Conservation (phyloP, 1,140 invertebrate genomes). For the Pomacea maculata region DNA sequence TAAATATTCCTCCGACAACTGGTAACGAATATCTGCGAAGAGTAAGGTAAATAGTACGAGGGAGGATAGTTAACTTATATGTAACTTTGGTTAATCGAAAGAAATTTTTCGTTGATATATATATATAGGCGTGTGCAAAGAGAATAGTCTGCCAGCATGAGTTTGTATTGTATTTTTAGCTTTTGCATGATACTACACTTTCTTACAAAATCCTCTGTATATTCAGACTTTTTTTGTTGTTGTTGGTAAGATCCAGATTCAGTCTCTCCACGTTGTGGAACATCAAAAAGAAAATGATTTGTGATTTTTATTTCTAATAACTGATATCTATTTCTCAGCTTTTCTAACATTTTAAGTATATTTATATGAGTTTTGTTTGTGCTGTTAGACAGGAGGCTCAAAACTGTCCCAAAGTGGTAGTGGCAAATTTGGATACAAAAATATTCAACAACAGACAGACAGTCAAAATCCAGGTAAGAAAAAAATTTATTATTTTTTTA, state of each 20-base stretch:
- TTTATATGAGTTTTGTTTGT: slow-evolving; percentile 5
- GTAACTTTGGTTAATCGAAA: not conserved
- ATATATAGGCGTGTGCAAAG: not conserved
- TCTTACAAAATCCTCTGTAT: not conserved
- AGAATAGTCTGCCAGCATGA: too few species aligned
- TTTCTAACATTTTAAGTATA: not conserved
- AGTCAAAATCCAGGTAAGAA: slow-evolving; percentile 55
- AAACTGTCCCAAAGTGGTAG: slow-evolving; percentile 68
- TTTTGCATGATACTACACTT: not conserved
- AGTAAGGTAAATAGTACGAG: slow-evolving; percentile 65
- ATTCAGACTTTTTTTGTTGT: not conserved
- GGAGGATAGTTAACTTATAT: not conserved
- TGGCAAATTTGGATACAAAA: slow-evolving; percentile 66
- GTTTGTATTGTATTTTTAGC: not conserved
- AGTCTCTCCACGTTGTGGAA: not conserved
- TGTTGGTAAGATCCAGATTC: not conserved
- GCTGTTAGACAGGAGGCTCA: slow-evolving; percentile 68
- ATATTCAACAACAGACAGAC: slow-evolving; percentile 63
- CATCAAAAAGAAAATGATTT: not conserved
- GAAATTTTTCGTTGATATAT: not conserved
- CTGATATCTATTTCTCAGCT: not conserved
- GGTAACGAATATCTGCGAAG: slow-evolving; percentile 71
- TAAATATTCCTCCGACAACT: slow-evolving; percentile 67
- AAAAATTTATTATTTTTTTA: slow-evolving; percentile 4
- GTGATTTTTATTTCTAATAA: not conserved